phyloP scores from a whole-genome alignment of 1,140 invertebrate species.

The Chrysopa pallens region DNA sequence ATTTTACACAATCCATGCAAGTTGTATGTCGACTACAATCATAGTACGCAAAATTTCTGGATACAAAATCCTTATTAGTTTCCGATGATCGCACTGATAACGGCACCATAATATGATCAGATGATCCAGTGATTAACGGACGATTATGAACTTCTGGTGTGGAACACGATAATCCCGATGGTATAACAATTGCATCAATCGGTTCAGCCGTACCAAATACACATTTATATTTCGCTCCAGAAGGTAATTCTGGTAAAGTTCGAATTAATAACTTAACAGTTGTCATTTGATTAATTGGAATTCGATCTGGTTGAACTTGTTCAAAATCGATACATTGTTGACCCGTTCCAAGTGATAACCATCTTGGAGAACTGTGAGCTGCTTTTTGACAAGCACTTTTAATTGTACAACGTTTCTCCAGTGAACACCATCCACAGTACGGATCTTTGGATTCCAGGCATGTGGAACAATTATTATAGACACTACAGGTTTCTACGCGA shows the following conservation, averaged over 20 bases:
- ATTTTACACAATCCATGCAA: constrained; percentile 70
- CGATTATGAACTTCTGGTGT: constrained; percentile 62
- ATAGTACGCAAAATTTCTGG: constrained; percentile 82
- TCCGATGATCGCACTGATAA: constrained; percentile 84
- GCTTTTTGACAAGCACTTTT: constrained; percentile 78
- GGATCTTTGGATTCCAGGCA: constrained; percentile 88
- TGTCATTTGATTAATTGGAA: constrained; percentile 69
- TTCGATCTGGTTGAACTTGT: constrained; percentile 73
- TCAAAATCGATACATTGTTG: constrained; percentile 94
- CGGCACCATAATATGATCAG: constrained; percentile 80
- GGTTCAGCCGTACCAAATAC: constrained; percentile 75
- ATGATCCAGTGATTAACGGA: constrained; percentile 56
- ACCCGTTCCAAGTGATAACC: constrained; percentile 78
- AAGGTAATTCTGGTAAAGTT: constrained; percentile 72
- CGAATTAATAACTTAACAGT: constrained; percentile 75
- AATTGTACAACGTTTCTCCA: constrained; percentile 85
- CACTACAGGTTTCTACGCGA: constrained; percentile 78
- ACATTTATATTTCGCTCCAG: constrained; percentile 84
- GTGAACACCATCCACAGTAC: constrained; percentile 95
- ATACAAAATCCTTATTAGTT: constrained; percentile 91
- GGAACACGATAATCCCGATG: constrained; percentile 62
- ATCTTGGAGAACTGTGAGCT: constrained; percentile 70
- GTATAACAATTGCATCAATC: constrained; percentile 67
- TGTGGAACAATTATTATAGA: constrained; percentile 71
- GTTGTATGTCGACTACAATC: constrained; percentile 79